Evolutionary conservation across 2,113 vertebrate species (phyloP).

Genomic region (Notechis scutatus): DNA sequence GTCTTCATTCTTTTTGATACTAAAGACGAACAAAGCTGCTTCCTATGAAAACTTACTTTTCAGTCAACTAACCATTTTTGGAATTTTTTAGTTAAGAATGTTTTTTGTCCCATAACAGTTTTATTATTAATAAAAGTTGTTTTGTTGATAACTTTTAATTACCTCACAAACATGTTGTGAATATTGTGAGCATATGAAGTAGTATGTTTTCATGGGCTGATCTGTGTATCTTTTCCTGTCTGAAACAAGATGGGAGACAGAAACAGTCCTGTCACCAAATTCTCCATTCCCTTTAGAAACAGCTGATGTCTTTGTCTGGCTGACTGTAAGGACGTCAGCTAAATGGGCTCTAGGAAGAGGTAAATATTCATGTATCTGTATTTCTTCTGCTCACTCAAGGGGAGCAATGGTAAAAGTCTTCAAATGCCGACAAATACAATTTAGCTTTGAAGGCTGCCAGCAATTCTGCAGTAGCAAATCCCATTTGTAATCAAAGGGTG

Average conservation of each 20-base stretch:
- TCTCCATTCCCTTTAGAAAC: slow-evolving; percentile 32
- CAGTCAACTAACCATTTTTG: background rate
- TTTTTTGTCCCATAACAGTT: background rate
- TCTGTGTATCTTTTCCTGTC: slow-evolving; percentile 8
- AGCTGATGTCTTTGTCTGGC: slow-evolving; percentile 29
- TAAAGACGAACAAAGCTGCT: background rate
- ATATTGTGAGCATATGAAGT: background rate
- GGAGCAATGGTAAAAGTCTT: slow-evolving; percentile 64
- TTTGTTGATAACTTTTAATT: background rate
- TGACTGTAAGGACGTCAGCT: slow-evolving; percentile 22
- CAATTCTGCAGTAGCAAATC: slow-evolving; percentile 71
- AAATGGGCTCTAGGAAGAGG: slow-evolving; percentile 27
- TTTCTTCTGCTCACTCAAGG: slow-evolving; percentile 61
- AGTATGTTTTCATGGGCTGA: background rate
- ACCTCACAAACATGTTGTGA: background rate
- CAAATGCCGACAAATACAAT: slow-evolving; percentile 72
- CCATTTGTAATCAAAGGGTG: slow-evolving; percentile 73
- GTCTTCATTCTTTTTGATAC: background rate
- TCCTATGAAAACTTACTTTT: background rate
- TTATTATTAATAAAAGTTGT: background rate
- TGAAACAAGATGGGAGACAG: slow-evolving; percentile 41
- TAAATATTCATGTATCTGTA: slow-evolving; percentile 59
- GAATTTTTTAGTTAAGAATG: background rate
- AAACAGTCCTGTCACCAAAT: slow-evolving; percentile 46
- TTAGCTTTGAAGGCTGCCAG: slow-evolving; percentile 71